Evolutionary conservation across 2,888 invertebrate species (phyloP).

Genomic region (Eledona agricola): DNA sequence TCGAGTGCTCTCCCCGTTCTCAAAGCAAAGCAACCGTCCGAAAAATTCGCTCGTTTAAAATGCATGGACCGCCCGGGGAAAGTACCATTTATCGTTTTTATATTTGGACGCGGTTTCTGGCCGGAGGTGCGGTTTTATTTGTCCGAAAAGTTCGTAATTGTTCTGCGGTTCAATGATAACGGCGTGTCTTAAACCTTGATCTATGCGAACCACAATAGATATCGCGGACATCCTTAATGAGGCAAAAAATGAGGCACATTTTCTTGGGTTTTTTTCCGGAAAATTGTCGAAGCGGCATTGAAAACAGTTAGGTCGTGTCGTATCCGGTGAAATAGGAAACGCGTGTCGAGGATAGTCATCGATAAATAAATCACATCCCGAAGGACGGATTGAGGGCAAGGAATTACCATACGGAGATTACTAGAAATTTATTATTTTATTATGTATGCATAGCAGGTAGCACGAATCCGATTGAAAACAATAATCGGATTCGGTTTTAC

Average conservation of each 20-base stretch:
- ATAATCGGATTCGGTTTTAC: too few relatives aligned
- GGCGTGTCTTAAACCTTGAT: constrained; percentile 20
- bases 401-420: neutral
- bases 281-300: too few relatives aligned
- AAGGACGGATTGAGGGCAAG: neutral
- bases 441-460: constrained; percentile 6
- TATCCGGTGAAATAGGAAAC: neutral
- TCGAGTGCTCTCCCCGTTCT: too few relatives aligned
- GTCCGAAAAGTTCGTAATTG: constrained; percentile 14
- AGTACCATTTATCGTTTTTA: constrained; percentile 4
- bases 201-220: constrained; percentile 25
- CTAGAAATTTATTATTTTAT: constrained; percentile 1
- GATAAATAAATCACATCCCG: too few relatives aligned
- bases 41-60: too few relatives aligned
- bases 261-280: too few relatives aligned
- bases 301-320: neutral
- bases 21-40: too few relatives aligned
- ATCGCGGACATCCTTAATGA: constrained; percentile 27
- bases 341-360: neutral
- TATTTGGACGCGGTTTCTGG: constrained; percentile 2
- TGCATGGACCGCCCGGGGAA: too few relatives aligned
- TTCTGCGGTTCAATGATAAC: constrained; percentile 10
- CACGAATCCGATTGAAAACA: too few relatives aligned
- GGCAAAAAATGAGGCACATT: constrained; percentile 16
- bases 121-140: constrained; percentile 7